Conservation (phyloP, 2,113 vertebrate species). For the Morone saxatilis region DNA sequence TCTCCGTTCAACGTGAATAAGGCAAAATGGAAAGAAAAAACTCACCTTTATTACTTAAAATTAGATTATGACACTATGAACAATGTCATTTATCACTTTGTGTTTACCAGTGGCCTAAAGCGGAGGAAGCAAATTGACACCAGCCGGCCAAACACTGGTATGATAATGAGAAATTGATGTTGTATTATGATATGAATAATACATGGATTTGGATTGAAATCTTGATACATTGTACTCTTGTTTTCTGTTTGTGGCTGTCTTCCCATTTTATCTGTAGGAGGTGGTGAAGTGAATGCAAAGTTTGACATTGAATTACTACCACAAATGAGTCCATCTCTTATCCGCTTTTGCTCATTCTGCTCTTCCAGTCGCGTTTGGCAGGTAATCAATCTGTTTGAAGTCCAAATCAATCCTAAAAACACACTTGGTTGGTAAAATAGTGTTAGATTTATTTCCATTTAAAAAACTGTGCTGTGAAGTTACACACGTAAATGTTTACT, state of each 20-base stretch:
- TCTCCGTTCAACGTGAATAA: not conserved
- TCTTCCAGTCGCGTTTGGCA: not conserved
- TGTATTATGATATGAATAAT: not conserved
- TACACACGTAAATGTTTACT: not conserved
- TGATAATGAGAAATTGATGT: not conserved
- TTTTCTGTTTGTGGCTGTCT: not conserved
- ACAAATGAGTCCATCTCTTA: not conserved
- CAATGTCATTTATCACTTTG: slow-evolving; percentile 1
- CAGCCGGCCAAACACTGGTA: not conserved
- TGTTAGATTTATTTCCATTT: not conserved
- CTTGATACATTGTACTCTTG: not conserved
- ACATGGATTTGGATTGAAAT: not conserved
- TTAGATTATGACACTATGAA: not conserved
- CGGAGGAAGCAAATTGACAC: not conserved
- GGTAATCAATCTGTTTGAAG: not conserved
- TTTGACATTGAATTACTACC: not conserved
- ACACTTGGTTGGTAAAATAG: not conserved
- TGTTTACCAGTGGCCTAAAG: not conserved
- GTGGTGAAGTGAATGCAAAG: not conserved
- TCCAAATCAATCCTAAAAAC: not conserved
- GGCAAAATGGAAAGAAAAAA: not conserved
- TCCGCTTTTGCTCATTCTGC: not conserved
- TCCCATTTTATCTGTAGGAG: not conserved
- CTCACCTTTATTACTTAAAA: not conserved
- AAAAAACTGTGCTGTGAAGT: not conserved